These are phyloP conservation scores for Plagodis pulveraria DNA, from an alignment of 2,888 invertebrate genomes.

Conservation along the genomic window DNA sequence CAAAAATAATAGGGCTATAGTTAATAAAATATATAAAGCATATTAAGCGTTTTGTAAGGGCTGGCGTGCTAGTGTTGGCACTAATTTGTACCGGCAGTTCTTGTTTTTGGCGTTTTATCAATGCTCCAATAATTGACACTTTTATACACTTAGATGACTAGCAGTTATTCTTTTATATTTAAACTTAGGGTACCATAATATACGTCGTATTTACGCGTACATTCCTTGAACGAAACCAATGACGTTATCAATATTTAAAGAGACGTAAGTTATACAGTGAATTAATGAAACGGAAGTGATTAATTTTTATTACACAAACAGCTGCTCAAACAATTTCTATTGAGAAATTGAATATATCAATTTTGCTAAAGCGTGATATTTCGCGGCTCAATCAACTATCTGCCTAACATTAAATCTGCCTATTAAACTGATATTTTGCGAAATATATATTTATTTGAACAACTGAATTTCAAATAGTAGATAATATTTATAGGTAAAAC, in stretches of 20 bases:
- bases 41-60: no score
- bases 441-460: slow-evolving; percentile 8
- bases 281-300: slow-evolving; percentile 14
- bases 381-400: slow-evolving; percentile 4
- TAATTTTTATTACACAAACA: slow-evolving; percentile 2
- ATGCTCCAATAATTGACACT: no score
- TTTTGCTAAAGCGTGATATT: background rate
- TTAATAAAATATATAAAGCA: no score
- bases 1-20: no score
- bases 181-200: no score
- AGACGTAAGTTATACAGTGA: background rate
- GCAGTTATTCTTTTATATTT: no score
- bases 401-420: background rate
- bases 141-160: no score
- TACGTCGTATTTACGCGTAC: no score
- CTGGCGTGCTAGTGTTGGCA: no score
- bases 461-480: slow-evolving; percentile 5
- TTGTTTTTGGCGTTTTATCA: no score
- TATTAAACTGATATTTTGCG: slow-evolving; percentile 6
- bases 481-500: slow-evolving; percentile 7
- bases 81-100: no score
- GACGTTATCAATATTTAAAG: background rate
- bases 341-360: slow-evolving; percentile 5
- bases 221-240: background rate
- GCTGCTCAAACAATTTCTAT: slow-evolving; percentile 15